Base-by-base conservation (phyloP, 2,888 invertebrate genomes). In the Platerodrilus igneus region DNA sequence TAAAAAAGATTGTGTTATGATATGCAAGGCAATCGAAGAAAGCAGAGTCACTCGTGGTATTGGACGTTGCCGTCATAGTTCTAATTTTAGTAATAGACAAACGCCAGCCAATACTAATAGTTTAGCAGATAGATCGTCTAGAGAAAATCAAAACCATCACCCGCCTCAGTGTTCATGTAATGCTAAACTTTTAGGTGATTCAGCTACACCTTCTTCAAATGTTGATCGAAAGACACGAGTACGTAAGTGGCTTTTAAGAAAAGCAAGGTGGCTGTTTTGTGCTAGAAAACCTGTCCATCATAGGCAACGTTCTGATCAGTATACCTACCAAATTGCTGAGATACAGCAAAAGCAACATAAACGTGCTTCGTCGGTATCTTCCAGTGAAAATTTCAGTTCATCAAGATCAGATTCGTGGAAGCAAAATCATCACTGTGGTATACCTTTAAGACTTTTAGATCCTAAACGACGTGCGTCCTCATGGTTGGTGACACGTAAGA, bases 21-120 rank as follows among this genome's bases (percentile, higher is more conserved):
- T 95, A 41, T 95, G 94, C 71, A 93, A 94, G 66, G 88, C 94
- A 11, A 91, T 96, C 56, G 95, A 96, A 67, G 95, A 93, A 69
- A 89, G 90, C 20, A 75, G 92, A 30, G 92, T 93, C 7, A 89
- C 89, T 3, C 75, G 88, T 42, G 88, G 89, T 37, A 89, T 90
- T 57, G 90, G 89, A 8, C 76, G 89, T 47, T 88, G 90, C 62
- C 72, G 88, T 9, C 88, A 89, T 68, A 86, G 86, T 54, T 86
- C 86, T 47, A 89, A 89, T 69, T 89, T 89, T 68, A 87, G 87
- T 64, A 88, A 89, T 68, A 73, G 88, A 2, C 87, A 88, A 68
- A 89, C 89, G 10, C 88, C 88, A 7, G 87, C 86, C 31, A 87
- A 88, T 67, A 89, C 88, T 7, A 88, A 87, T 67, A 87, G 87